phyloP scores from a whole-genome alignment of 2,113 vertebrate genomes.

The Thymallus thymallus region DNA sequence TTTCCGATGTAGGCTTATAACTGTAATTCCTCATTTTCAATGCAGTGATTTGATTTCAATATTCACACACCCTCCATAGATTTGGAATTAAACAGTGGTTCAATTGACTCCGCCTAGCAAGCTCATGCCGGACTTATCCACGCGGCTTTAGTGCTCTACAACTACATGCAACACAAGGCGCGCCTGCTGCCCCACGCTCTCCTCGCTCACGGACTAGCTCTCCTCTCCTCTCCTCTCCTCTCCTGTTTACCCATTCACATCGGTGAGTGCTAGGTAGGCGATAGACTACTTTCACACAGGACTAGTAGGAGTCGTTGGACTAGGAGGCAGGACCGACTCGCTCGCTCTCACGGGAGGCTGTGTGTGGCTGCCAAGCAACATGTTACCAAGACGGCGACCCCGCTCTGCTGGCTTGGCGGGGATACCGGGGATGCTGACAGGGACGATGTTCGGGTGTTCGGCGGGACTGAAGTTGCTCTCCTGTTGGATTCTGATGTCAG shows the following conservation, averaged over 20 bases:
- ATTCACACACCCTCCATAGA: background rate
- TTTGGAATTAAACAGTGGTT: constrained; percentile 61
- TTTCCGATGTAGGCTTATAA: too few relatives aligned
- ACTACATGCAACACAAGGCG: background rate
- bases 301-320: constrained; percentile 35
- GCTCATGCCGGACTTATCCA: constrained; percentile 62
- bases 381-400: constrained; percentile 62
- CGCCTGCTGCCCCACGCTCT: constrained; percentile 32
- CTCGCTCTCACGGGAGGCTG: constrained; percentile 10
- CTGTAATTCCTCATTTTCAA: background rate
- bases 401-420: constrained; percentile 49
- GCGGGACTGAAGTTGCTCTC: constrained; percentile 59
- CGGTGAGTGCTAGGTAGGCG: constrained; percentile 31
- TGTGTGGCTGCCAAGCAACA: constrained; percentile 66
- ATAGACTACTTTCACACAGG: constrained; percentile 43
- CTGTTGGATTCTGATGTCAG: constrained; percentile 70
- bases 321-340: constrained; percentile 2
- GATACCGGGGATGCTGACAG: constrained; percentile 23
- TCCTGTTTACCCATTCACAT: constrained; percentile 52
- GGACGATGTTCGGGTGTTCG: constrained; percentile 46
- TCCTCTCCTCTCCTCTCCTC: too few relatives aligned
- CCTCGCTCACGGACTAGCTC: constrained; percentile 42
- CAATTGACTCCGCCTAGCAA: constrained; percentile 69
- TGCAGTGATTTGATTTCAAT: constrained; percentile 5
- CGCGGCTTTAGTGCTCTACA: constrained; percentile 30